Conservation (phyloP, 2,113 vertebrate genomes). For the Dicrurus megarhynchus region DNA sequence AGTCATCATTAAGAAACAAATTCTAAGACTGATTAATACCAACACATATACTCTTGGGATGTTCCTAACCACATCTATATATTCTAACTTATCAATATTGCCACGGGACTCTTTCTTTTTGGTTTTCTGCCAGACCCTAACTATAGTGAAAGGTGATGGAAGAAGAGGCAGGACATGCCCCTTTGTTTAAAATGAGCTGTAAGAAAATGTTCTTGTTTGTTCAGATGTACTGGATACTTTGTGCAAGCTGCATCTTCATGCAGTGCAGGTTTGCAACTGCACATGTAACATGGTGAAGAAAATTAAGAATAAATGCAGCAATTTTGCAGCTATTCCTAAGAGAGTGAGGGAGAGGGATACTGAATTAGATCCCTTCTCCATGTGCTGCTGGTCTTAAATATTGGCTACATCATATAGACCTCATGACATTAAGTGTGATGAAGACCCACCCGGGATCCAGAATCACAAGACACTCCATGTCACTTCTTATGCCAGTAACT, state of each 20-base stretch:
- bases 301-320: background rate
- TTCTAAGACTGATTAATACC: background rate
- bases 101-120: background rate
- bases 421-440: background rate
- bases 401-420: background rate
- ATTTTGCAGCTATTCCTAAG: background rate
- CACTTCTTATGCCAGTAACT: background rate
- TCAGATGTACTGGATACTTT: background rate
- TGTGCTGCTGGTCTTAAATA: background rate
- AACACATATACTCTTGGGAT: background rate
- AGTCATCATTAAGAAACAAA: background rate
- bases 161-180: background rate
- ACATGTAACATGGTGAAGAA: background rate
- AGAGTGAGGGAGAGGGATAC: background rate
- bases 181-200: background rate
- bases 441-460: background rate
- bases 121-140: background rate
- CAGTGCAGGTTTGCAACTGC: background rate
- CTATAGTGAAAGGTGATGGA: background rate
- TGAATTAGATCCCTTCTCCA: background rate
- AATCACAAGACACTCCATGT: background rate
- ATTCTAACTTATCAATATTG: background rate
- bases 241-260: background rate
- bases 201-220: background rate
- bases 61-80: background rate